Evolutionary conservation across 2,797 vertebrate species (phyloP), one percentile per base, ranked within the genome.

Genomic region (Amblyopsis hoosieri): DNA sequence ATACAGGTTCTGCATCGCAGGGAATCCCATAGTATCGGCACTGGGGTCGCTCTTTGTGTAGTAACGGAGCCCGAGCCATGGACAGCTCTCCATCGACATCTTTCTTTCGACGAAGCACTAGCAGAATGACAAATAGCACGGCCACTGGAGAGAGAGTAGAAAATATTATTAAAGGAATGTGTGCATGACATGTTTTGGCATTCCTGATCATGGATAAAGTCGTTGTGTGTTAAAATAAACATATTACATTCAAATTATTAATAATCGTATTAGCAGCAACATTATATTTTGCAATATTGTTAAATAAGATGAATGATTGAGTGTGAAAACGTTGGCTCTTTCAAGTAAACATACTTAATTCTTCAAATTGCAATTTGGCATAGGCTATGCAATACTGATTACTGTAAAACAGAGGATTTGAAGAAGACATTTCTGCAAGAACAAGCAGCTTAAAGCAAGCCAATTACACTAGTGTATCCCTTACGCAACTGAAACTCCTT

Each of bases 1-100:
- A 97, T 11, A 97, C 91, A 0, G 95, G 95, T 60, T 95, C 94
- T 4, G 86, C 91, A 48, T 95, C 93, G 64, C 93, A 93, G 0
- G 79, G 91, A 2, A 93, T 85, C 19, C 94, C 94, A 0, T 96
- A 95, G 1, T 81, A 89, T 17, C 76, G 66, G 1, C 84, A 86
- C 4, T 66, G 84, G 4, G 82, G 86, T 0, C 81, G 78, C 42
- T 91, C 93, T 70, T 84, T 82, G 3, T 75, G 67, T 49, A 96
- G 72, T 59, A 97, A 31, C 0, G 93, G 93, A 0, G 92, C 76
- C 58, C 91, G 90, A 0, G 91, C 67, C 0, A 91, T 50, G 2
- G 82, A 82, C 37, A 89, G 82, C 81, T 90, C 94, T 52, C 85
- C 50, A 46, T 90, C 89, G 0, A 63, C 52, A 54, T 90, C 91